A percentile compares a stretch with the other conserved stretches of the same genome.
These are phyloP conservation scores for Myopa testacea DNA, from an alignment of 2,888 invertebrate species.

Conservation along the genomic window DNA sequence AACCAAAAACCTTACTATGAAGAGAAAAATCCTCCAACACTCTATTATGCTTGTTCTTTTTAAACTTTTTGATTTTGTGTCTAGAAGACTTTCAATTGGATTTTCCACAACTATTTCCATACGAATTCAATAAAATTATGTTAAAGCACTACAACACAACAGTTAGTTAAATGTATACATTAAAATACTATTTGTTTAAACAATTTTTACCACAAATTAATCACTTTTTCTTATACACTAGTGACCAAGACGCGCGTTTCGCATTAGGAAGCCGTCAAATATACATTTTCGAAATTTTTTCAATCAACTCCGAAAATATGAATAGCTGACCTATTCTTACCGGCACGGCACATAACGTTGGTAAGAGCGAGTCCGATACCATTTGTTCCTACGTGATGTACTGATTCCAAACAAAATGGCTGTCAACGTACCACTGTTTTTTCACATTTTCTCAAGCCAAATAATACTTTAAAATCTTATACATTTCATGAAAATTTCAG, in stretches of 20 bases:
- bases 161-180: conserved; percentile 54
- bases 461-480: background rate
- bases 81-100: conserved; percentile 59
- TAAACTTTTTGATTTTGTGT: conserved; percentile 51
- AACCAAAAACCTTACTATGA: conserved; percentile 37
- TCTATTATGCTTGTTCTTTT: conserved; percentile 48
- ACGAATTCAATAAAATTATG: conserved; percentile 50
- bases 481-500: no score
- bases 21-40: conserved; percentile 39
- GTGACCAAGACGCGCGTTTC: conserved; percentile 67
- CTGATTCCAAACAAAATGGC: conserved; percentile 62
- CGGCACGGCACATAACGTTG: conserved; percentile 34
- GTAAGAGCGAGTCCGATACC: conserved; percentile 51
- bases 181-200: conserved; percentile 56
- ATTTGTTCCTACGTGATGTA: conserved; percentile 48
- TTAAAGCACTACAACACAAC: conserved; percentile 48
- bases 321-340: conserved; percentile 33
- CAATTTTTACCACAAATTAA: conserved; percentile 61
- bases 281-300: conserved; percentile 64
- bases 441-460: conserved; percentile 13
- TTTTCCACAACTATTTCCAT: conserved; percentile 54
- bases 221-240: conserved; percentile 63
- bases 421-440: conserved; percentile 46
- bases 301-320: conserved; percentile 44
- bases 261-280: conserved; percentile 66